Evolutionary conservation across 1,140 invertebrate genomes (phyloP).

Genomic region (Tetranychus urticae): DNA sequence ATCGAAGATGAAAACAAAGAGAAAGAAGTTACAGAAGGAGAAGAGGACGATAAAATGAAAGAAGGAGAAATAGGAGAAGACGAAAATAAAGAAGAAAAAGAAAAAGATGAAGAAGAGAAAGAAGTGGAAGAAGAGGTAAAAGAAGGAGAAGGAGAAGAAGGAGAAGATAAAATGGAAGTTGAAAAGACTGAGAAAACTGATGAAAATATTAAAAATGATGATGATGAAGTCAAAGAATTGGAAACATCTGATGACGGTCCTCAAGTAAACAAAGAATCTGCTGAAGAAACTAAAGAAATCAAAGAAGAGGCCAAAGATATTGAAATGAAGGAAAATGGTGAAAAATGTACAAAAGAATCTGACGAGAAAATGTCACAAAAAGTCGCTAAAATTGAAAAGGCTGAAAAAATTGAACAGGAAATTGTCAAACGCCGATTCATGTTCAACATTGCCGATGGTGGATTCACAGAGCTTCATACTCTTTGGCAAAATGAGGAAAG

Average conservation of each 20-base stretch:
- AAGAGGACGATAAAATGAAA: constrained; percentile 11
- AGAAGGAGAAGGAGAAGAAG: constrained; percentile 32
- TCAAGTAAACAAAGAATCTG: constrained; percentile 11
- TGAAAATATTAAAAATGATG: constrained; percentile 29
- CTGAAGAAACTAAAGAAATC: neutral
- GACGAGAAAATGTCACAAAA: neutral
- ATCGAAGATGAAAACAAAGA: constrained; percentile 15
- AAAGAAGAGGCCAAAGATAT: too few relatives aligned
- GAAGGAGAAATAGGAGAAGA: constrained; percentile 21
- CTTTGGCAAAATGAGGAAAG: constrained; percentile 97
- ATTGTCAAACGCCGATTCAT: constrained; percentile 68
- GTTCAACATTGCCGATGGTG: constrained; percentile 99
- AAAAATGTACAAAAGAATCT: constrained; percentile 16
- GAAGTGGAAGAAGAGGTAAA: constrained; percentile 17
- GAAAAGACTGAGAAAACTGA: constrained; percentile 22
- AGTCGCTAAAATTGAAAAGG: constrained; percentile 13
- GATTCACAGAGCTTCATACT: constrained; percentile 96
- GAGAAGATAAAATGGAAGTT: constrained; percentile 17
- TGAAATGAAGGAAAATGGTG: neutral
- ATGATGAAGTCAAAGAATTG: neutral
- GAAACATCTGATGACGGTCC: neutral
- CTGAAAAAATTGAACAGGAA: constrained; percentile 21
- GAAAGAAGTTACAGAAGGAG: constrained; percentile 21
- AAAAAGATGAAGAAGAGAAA: constrained; percentile 18
- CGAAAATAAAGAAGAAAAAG: constrained; percentile 12